Conservation (phyloP, 2,888 invertebrate species). For the Neocrepidodera transversa region DNA sequence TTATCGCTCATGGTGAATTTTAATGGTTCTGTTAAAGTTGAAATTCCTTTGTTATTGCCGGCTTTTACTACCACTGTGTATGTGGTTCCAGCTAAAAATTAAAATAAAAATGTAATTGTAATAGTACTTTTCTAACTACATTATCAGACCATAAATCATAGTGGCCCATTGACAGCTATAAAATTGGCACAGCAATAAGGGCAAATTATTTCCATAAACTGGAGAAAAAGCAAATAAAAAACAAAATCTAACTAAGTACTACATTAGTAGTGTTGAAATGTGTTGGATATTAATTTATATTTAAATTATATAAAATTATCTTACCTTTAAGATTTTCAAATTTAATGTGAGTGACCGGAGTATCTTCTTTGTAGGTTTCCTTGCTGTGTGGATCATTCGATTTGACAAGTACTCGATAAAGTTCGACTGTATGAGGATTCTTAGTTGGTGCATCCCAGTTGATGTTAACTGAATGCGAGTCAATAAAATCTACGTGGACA, state of each 20-base stretch:
- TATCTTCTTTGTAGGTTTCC: constrained; percentile 73
- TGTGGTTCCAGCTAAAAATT: constrained; percentile 67
- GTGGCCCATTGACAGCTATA: no score
- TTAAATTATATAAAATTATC: neutral
- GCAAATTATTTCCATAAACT: no score
- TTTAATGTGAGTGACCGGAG: constrained; percentile 73
- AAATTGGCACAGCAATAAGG: no score
- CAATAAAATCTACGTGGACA: constrained; percentile 65
- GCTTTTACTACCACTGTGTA: constrained; percentile 86
- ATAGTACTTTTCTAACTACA: no score
- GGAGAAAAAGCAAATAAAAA: no score
- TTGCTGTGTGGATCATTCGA: constrained; percentile 63
- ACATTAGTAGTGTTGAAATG: no score
- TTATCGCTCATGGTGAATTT: constrained; percentile 79
- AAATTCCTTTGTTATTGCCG: constrained; percentile 74
- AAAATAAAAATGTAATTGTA: no score
- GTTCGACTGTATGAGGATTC: constrained; percentile 82
- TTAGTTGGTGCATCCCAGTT: constrained; percentile 81
- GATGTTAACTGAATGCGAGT: constrained; percentile 67
- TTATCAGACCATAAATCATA: no score
- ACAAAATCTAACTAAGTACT: no score
- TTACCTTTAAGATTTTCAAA: constrained; percentile 70
- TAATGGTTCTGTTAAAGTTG: constrained; percentile 75
- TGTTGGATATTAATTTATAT: no score
- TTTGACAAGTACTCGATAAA: constrained; percentile 85